Evolutionary conservation across 92 coral and sea anemone genomes (phyloP), one percentile per base, ranked within the genome.

Genomic region (Virgularia gustaviana): DNA sequence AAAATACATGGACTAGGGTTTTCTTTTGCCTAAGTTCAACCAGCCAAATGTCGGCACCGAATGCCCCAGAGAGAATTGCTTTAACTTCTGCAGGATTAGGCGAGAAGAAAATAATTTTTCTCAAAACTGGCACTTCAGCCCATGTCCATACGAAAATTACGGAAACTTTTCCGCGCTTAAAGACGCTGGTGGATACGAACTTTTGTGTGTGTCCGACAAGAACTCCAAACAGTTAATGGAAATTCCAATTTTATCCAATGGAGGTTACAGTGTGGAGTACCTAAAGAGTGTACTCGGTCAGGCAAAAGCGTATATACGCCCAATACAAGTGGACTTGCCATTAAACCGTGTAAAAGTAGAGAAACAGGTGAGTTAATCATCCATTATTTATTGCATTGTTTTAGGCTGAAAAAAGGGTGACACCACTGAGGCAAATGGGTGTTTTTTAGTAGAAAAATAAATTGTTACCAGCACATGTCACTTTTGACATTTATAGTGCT

Each of bases 301-400:
- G 66, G 82, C 82, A 30, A 65, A 65, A 67, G 82, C 76, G 24
- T 77, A 77, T 12, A 45, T 77, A 52, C 51, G 75, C 39, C 77
- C 82, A 63, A 27, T 78, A 45, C 82, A 78, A 66, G 65, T 33
- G 27, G 36, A 67, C 77, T 39, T 78, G 29, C 76, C 52, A n/a
- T 56, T 78, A 19, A 38, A 65, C 29, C 65, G 55, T 53, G 29
- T 55, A 30, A 31, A 78, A 31, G 54, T 63, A 56, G 82, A 63
- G 75, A 63, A 39, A 15, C 45, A 7, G 45, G 45, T 39, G 45
- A 39, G 45, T 39, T 39, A 7, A 15, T 39, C 45, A 39, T 7
- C 45, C 45, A 39, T 39, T n/a, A n/a, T n/a, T n/a, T n/a, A n/a
- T n/a, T n/a, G n/a, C n/a, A n/a, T n/a, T n/a, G n/a, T n/a, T n/a